These are phyloP conservation scores for Pilophorus perplexus DNA, from an alignment of 2,888 invertebrate genomes.

Conservation along the genomic window DNA sequence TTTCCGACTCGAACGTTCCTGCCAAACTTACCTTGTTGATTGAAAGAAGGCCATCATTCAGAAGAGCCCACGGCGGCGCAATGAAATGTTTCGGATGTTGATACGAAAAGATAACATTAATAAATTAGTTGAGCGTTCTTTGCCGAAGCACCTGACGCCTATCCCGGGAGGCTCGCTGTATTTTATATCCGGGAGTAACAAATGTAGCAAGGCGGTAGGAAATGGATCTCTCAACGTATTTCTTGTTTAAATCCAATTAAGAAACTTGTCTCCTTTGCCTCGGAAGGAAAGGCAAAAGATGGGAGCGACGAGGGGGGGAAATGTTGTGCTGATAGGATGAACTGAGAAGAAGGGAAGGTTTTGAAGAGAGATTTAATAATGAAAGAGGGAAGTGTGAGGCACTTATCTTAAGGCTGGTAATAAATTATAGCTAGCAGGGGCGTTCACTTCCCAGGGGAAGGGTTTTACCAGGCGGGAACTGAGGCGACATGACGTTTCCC, in stretches of 20 bases:
- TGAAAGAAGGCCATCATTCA: too few species aligned
- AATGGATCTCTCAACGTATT: slow-evolving; percentile 36
- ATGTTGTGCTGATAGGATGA: slow-evolving; percentile 20
- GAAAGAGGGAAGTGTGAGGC: slow-evolving; percentile 35
- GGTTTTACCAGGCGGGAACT: slow-evolving; percentile 41
- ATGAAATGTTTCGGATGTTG: too few species aligned
- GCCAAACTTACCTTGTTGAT: too few species aligned
- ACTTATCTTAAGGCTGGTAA: slow-evolving; percentile 38
- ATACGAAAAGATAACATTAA: too few species aligned
- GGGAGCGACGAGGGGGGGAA: too few species aligned
- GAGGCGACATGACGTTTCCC: slow-evolving; percentile 41
- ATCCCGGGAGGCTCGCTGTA: neutral
- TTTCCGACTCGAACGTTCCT: too few species aligned
- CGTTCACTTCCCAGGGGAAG: slow-evolving; percentile 5
- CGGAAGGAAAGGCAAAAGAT: slow-evolving; percentile 16
- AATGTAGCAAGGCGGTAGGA: slow-evolving; percentile 36
- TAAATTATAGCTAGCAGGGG: slow-evolving; percentile 37
- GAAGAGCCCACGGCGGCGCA: too few species aligned
- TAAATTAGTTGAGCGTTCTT: too few species aligned
- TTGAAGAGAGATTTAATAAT: slow-evolving; percentile 41
- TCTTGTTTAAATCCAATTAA: slow-evolving; percentile 43
- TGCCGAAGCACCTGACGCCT: slow-evolving; percentile 24
- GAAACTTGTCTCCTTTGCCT: slow-evolving; percentile 35
- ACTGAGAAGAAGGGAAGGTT: slow-evolving; percentile 1
- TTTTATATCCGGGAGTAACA: slow-evolving; percentile 26